Base-by-base conservation (phyloP, 2,888 invertebrate species). In the Lasioglossum villosulum region DNA sequence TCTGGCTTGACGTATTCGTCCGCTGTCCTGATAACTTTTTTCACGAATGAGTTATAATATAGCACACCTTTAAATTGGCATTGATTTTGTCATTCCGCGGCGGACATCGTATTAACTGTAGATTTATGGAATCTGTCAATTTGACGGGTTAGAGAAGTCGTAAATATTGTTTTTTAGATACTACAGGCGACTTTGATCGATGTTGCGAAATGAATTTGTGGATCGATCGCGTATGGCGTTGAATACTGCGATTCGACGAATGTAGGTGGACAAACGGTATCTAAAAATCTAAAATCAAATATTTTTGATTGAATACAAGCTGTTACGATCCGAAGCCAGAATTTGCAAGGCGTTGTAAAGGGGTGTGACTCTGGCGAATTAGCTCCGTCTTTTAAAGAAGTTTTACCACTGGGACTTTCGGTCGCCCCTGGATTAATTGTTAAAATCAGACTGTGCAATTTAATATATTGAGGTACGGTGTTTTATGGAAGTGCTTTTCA, bases 81-180 rank as follows among this genome's bases (percentile, higher is more conserved):
- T 63, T 63, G 63, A 63, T 63, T 63, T 63, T 63, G 63, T 6
- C 30, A 63, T 63, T 63, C 63, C 63, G 63, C 8, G 30, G 16
- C 63, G 63, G 63, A 63, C 63, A 19, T 30, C 63, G 63, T 16
- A 63, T 63, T 63, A 63, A 30, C 63, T 6, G 63, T 63, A 63
- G 63, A 63, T 63, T 63, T 63, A 63, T 63, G 63, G 63, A 63
- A 63, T 63, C 30, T 30, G 63, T 63, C 63, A 63, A 63, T 63
- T 63, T 16, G 63, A 63, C 63, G 30, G 30, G 30, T 16, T 8
- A 27, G 63, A 30, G 16, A 30, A 63, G 63, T 63, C 63, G 63
- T 63, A 63, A 63, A 63, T 63, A 63, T 63, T 63, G 3, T 63
- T 63, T 63, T 63, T 63, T 63, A 16, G 27, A 63, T 30, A 30